These are phyloP conservation scores for Aphodius granarius DNA, from an alignment of 2,888 invertebrate genomes.

Conservation along the genomic window DNA sequence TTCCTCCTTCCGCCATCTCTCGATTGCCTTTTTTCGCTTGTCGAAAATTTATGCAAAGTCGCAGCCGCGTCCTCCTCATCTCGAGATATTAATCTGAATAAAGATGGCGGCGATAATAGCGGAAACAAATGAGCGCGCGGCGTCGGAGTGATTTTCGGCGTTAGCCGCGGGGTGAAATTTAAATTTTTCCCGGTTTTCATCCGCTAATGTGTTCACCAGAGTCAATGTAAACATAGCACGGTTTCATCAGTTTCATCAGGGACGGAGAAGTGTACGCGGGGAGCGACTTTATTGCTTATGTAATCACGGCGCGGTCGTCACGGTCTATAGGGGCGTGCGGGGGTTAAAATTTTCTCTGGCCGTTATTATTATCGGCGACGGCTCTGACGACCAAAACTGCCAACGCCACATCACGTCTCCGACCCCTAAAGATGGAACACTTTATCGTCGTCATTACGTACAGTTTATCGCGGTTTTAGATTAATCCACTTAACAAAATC, in stretches of 20 bases:
- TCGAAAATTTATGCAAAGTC: background rate
- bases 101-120: background rate
- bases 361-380: background rate
- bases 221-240: slow-evolving; percentile 31
- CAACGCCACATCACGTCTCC: background rate
- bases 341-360: background rate
- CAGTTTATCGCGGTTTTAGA: background rate
- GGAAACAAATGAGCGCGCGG: background rate
- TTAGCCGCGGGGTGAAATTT: slow-evolving; percentile 16
- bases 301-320: slow-evolving; percentile 17
- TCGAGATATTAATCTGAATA: background rate
- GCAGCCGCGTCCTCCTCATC: background rate
- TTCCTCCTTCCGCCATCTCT: background rate
- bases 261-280: background rate
- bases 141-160: background rate
- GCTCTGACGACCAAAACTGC: background rate
- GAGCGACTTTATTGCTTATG: slow-evolving; percentile 35
- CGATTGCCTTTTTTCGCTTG: background rate
- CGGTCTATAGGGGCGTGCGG: background rate
- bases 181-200: slow-evolving; percentile 29
- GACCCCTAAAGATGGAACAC: background rate
- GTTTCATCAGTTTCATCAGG: slow-evolving; percentile 16
- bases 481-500: background rate
- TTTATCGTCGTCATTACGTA: background rate
- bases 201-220: slow-evolving; percentile 32